Evolutionary conservation across 2,113 vertebrate genomes (phyloP).

Genomic region (Sinocyclocheilus anophthalmus): DNA sequence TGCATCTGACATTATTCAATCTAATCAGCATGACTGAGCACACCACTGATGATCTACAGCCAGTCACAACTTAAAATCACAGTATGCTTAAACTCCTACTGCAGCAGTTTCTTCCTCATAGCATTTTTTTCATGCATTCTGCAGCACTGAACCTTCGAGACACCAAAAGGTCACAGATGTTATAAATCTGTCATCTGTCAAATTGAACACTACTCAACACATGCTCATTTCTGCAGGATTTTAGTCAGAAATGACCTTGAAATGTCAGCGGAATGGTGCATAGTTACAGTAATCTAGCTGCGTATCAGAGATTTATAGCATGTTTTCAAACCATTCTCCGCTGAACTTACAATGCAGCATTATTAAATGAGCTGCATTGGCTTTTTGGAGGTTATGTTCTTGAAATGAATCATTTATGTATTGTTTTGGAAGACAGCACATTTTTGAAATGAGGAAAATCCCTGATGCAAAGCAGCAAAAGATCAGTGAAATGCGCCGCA

Average conservation of each 20-base stretch:
- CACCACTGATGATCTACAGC: too few species aligned
- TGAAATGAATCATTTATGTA: neutral
- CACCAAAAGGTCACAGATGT: slow-evolving; percentile 9
- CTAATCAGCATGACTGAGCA: too few species aligned
- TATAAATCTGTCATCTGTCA: slow-evolving; percentile 9
- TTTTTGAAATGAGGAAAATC: neutral
- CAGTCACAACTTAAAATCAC: too few species aligned
- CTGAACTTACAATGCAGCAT: neutral
- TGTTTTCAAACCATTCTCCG: neutral
- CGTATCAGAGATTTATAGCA: neutral
- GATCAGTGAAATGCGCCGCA: neutral
- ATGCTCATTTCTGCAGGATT: neutral
- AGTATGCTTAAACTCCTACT: too few species aligned
- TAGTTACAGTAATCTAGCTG: slow-evolving; percentile 7
- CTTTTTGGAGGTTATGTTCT: neutral
- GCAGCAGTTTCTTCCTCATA: neutral
- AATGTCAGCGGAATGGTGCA: neutral
- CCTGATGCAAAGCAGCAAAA: neutral
- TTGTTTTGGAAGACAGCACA: neutral
- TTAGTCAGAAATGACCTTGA: neutral
- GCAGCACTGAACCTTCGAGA: neutral
- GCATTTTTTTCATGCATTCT: neutral
- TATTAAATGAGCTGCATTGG: neutral
- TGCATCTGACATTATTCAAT: too few species aligned
- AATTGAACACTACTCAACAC: neutral